Conservation (phyloP, 1,140 invertebrate species). For the Potamilus streckersoni region DNA sequence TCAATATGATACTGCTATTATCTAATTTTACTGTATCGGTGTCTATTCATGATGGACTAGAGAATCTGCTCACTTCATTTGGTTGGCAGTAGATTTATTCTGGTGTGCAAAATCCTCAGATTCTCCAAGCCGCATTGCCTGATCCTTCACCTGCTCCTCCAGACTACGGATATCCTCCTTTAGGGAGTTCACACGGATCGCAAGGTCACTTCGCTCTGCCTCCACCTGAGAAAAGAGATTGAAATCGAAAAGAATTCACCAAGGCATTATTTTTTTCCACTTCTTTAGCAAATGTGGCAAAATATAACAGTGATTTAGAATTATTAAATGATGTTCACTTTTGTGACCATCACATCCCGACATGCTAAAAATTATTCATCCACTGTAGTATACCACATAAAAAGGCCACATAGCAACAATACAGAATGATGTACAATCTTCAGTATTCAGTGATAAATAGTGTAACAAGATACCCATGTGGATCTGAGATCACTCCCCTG, state of each 20-base stretch:
- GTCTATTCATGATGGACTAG: no score
- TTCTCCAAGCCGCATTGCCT: conserved; percentile 47
- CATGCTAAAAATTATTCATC: no score
- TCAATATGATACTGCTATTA: no score
- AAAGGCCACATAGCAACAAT: no score
- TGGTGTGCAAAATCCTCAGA: conserved; percentile 52
- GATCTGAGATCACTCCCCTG: no score
- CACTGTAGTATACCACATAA: no score
- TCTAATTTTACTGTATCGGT: no score
- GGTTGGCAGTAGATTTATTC: conserved; percentile 55
- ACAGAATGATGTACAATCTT: no score
- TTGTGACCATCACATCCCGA: no score
- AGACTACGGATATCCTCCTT: conserved; percentile 54
- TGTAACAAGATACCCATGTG: no score
- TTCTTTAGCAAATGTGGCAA: not conserved
- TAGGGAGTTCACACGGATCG: conserved; percentile 46
- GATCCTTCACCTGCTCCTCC: conserved; percentile 61
- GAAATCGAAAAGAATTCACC: not conserved
- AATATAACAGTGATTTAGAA: not conserved
- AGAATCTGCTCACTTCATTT: conserved; percentile 61
- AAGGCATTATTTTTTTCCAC: not conserved
- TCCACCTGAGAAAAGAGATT: conserved; percentile 45
- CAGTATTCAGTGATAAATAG: not conserved
- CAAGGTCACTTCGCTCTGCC: conserved; percentile 54
- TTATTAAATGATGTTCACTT: not conserved